Percentiles rank a stretch among this genome's conserved stretches.
phyloP scores from a whole-genome alignment of 2,113 vertebrate genomes.

The Gobius niger region DNA sequence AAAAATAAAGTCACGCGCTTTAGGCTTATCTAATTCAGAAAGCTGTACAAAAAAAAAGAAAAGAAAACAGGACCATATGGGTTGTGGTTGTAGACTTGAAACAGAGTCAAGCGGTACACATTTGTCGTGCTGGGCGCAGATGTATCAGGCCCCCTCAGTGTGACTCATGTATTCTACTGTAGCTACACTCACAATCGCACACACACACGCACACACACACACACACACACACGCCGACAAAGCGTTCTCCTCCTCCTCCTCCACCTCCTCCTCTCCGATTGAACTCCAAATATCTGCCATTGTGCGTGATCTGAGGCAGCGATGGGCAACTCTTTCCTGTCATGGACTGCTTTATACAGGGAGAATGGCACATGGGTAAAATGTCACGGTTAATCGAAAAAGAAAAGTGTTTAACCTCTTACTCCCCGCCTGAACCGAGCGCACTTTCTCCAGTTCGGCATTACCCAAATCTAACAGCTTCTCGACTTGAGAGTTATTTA shows the following conservation, averaged over 20 bases:
- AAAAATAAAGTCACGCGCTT: no score
- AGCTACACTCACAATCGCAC: slow-evolving; percentile 30
- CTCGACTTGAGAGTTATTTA: no score
- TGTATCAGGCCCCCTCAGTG: slow-evolving; percentile 69
- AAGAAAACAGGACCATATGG: slow-evolving; percentile 64
- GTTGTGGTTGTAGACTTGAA: slow-evolving; percentile 64
- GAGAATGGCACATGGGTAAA: no score
- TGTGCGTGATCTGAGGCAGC: slow-evolving; percentile 43
- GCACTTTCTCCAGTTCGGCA: no score
- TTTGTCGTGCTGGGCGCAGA: slow-evolving; percentile 73
- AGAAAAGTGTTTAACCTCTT: no score
- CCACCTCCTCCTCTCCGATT: background rate
- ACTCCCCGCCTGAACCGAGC: no score
- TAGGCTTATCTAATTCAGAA: slow-evolving; percentile 5
- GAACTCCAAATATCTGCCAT: background rate
- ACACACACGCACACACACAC: slow-evolving; percentile 20
- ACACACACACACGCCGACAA: slow-evolving; percentile 23
- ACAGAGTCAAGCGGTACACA: slow-evolving; percentile 60
- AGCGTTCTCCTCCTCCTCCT: slow-evolving; percentile 12
- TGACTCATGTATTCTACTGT: slow-evolving; percentile 66
- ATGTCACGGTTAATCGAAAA: no score
- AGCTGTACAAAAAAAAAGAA: slow-evolving; percentile 27
- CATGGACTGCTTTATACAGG: slow-evolving; percentile 15
- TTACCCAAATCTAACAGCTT: no score
- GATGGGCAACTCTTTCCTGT: slow-evolving; percentile 58